Evolutionary conservation across 2,113 vertebrate species (phyloP).

Genomic region (Cichladusa arquata): DNA sequence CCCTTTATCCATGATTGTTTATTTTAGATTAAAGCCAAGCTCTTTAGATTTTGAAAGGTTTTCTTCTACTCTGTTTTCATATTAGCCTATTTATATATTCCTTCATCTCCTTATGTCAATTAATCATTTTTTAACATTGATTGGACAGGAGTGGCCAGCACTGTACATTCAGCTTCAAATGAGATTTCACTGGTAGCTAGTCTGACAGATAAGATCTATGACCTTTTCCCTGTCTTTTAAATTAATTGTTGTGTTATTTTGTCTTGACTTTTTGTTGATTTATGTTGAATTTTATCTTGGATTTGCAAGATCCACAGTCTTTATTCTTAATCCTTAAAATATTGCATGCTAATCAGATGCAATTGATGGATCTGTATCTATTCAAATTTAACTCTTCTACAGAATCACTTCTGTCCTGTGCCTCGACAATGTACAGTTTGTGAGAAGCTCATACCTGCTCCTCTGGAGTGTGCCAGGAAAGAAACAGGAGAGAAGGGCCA

Average conservation of each 20-base stretch:
- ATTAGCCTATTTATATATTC: not conserved
- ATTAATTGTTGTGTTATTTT: not conserved
- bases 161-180: not conserved
- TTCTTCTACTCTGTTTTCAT: not conserved
- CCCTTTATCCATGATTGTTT: not conserved
- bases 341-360: not conserved
- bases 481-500: not conserved
- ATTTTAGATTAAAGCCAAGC: not conserved
- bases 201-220: not conserved
- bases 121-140: not conserved
- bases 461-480: not conserved
- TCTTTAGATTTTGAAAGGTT: not conserved
- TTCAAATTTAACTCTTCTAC: not conserved
- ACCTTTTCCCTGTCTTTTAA: not conserved
- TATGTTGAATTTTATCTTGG: not conserved
- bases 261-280: not conserved
- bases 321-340: not conserved
- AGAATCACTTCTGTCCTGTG: not conserved
- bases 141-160: not conserved
- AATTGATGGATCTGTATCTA: not conserved
- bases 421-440: accelerated
- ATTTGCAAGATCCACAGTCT: not conserved
- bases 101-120: not conserved
- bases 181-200: not conserved
- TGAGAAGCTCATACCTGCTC: not conserved